Base-by-base conservation (phyloP, 1,140 invertebrate species). In the Heliconius melpomene region DNA sequence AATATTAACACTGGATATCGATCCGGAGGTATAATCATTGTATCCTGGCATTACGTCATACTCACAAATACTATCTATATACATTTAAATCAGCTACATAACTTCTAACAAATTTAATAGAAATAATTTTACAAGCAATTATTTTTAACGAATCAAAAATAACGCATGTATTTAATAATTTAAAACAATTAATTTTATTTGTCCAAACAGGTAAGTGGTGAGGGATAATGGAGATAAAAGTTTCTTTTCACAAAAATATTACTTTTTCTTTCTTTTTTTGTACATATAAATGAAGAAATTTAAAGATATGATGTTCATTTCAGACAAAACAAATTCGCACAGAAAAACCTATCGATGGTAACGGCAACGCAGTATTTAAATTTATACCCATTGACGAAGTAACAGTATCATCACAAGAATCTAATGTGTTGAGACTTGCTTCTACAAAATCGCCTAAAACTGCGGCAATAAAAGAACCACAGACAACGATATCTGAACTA, bases 1-100 rank as follows among this genome's bases (percentile, higher is more conserved):
- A 93, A 94, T 94, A 94, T 94, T 95, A 93, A 95, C 94, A 91
- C 91, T 95, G 89, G 94, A 95, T 94, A 95, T 95, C 87, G 94
- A 95, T 93, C 94, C 94, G 89, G 94, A 95, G 92, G 94, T 95
- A 94, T 90, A 92, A 88, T 90, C 79, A 91, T 91, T 90, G 88
- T 86, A 88, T 82, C 76, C 77, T 79, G 76, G 77, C 75, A 77
- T 73, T 79, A 77, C 66, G 11, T 66, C 60, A 80, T 74, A 77
- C 60, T 81, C 46, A 77, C 60, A 77, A 32, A 73, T 29, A 29
- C 11, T 29, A 13, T 66, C 26, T 26, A 29, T 26, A 66, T 16
- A 66, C 76, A 46, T 40, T 77, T 23, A 57, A 57, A n/a, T 60
- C 18, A 73, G 75, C 79, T 74, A 70, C 36, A 60, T 76, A 72